phyloP scores from a whole-genome alignment of 2,113 vertebrate genomes.

The Oophaga pumilio region DNA sequence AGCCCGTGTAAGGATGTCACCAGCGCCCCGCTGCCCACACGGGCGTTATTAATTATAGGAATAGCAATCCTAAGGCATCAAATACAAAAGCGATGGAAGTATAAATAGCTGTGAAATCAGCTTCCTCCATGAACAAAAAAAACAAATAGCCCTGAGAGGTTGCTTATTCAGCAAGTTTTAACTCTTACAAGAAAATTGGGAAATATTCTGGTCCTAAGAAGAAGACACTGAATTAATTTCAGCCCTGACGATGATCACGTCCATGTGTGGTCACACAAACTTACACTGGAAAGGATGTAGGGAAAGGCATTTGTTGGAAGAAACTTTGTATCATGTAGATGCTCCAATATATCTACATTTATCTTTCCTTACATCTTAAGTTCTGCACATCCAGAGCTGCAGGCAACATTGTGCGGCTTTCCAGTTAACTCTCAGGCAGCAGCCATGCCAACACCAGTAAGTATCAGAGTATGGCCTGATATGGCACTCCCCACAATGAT shows the following conservation, averaged over 20 bases:
- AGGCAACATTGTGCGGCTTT: not conserved
- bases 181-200: not conserved
- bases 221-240: not conserved
- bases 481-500: too few relatives aligned
- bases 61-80: not conserved
- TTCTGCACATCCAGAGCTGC: not conserved
- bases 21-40: not conserved
- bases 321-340: not conserved
- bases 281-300: not conserved
- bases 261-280: not conserved
- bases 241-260: not conserved
- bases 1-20: not conserved
- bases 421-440: too few relatives aligned
- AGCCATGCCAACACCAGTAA: too few relatives aligned
- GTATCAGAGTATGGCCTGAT: too few relatives aligned
- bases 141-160: not conserved
- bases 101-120: slow-evolving; percentile 5
- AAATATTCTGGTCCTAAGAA: not conserved
- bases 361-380: not conserved
- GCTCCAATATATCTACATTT: not conserved
- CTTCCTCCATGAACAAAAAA: not conserved
- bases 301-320: not conserved
- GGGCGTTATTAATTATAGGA: slow-evolving; percentile 8
- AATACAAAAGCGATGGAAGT: not conserved
- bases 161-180: not conserved